Evolutionary conservation across 2,797 vertebrate species (phyloP).

Genomic region (Furcifer pardalis): DNA sequence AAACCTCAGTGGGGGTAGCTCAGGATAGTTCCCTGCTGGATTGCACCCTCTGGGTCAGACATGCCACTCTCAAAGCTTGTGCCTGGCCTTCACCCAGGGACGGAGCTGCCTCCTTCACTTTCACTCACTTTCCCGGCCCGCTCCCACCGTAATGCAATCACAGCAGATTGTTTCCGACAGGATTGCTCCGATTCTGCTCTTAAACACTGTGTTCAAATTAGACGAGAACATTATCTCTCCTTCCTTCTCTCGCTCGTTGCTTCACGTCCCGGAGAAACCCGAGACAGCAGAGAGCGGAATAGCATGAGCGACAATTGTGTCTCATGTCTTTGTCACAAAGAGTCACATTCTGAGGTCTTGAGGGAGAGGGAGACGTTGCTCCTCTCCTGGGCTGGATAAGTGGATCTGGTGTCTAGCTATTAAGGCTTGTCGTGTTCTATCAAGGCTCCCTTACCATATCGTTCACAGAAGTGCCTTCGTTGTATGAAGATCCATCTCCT

Average conservation of each 20-base stretch:
- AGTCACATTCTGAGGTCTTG: background rate
- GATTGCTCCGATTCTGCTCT: fast-evolving
- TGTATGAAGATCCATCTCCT: background rate
- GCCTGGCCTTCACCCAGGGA: too few species aligned
- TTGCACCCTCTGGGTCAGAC: background rate
- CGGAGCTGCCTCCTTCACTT: too few species aligned
- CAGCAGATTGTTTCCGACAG: constrained; percentile 54
- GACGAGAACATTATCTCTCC: background rate
- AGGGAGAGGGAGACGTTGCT: background rate
- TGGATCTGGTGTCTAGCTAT: constrained; percentile 15
- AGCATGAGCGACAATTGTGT: background rate
- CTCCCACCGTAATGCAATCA: background rate
- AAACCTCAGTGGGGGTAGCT: too few species aligned
- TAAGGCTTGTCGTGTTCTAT: constrained; percentile 15
- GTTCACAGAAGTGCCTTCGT: background rate
- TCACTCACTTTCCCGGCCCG: background rate
- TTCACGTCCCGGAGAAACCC: background rate
- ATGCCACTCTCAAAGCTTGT: too few species aligned
- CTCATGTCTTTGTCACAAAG: constrained; percentile 28
- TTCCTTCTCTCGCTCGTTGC: background rate
- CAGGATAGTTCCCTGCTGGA: too few species aligned
- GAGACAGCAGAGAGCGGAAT: background rate
- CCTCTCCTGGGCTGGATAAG: background rate
- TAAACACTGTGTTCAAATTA: background rate
- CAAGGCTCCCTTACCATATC: constrained; percentile 22